These are phyloP conservation scores for Lepus timidus DNA, from an alignment of 2,113 vertebrate genomes.

Conservation along the genomic window DNA sequence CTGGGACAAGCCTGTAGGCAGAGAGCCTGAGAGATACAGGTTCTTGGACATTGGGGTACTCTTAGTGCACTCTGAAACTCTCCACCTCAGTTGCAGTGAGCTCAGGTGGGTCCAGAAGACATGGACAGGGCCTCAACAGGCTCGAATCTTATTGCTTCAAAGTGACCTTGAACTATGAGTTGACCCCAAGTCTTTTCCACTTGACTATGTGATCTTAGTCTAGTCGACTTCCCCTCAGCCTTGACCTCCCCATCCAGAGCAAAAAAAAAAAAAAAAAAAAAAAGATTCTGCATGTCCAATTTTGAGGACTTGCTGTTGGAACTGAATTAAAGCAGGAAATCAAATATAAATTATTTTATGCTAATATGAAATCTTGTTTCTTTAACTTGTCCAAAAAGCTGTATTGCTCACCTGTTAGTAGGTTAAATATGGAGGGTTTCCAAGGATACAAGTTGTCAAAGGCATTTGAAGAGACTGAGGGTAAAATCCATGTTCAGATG, in stretches of 20 bases:
- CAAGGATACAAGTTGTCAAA: slow-evolving; percentile 59
- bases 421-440: slow-evolving; percentile 41
- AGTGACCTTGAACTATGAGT: background rate
- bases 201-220: background rate
- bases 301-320: background rate
- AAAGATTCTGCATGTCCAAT: background rate
- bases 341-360: slow-evolving; percentile 56
- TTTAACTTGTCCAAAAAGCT: slow-evolving; percentile 66
- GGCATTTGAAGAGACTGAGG: slow-evolving; percentile 48
- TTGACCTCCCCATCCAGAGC: slow-evolving; percentile 6
- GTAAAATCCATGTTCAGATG: slow-evolving; percentile 57
- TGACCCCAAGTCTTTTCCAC: background rate
- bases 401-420: slow-evolving; percentile 23
- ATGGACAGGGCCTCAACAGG: background rate
- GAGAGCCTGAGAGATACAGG: background rate
- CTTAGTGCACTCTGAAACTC: background rate
- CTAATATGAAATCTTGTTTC: slow-evolving; percentile 45
- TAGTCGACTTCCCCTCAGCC: slow-evolving; percentile 5
- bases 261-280: background rate
- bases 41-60: background rate
- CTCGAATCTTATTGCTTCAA: background rate
- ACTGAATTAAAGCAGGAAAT: slow-evolving; percentile 57
- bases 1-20: background rate
- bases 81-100: background rate
- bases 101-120: background rate